Evolutionary conservation across 2,888 invertebrate genomes (phyloP), one percentile per base, ranked within the genome.

Genomic region (Ophion obscuratus): DNA sequence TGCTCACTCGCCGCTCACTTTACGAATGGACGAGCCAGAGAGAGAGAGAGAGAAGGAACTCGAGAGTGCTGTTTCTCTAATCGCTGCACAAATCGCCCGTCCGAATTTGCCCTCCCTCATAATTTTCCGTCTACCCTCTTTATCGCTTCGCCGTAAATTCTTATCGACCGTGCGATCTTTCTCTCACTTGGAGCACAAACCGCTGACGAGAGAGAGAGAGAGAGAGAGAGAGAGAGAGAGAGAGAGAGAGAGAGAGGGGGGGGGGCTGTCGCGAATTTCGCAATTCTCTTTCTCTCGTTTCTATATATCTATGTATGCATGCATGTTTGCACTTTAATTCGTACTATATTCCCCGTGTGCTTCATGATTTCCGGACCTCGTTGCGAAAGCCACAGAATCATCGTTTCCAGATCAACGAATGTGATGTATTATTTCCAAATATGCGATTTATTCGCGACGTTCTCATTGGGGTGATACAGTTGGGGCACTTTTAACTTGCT

Each of bases 81-180:
- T 90, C 89, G 88, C 75, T 83, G 86, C 84, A 87, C 88, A 90
- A 91, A 91, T 92, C 90, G 90, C 86, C 88, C 88, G 24, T 61
- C 61, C 87, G 84, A 90, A 92, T 91, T 89, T 89, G 88, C 87
- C 86, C 87, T 81, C 80, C 83, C 90, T 88, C 87, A 87, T 88
- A 77, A 87, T 91, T 89, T 90, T 87, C 85, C 85, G 73, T 73
- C 85, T 87, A 83, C 76, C 76, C 81, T 81, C 74, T 83, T 80
- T 81, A 84, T 84, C 87, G 82, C 81, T 86, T 85, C 84, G 81
- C 53, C 86, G 86, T 86, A 86, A 86, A 86, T 86, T 86, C 86
- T 86, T 86, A 86, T 86, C 86, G 78, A 78, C 66, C 75, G 59
- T 84, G 66, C 81, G 71, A 86, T 86, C 86, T 86, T 78, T 83